Base-by-base conservation (phyloP, 2,888 invertebrate species). In the Agrochola macilenta region DNA sequence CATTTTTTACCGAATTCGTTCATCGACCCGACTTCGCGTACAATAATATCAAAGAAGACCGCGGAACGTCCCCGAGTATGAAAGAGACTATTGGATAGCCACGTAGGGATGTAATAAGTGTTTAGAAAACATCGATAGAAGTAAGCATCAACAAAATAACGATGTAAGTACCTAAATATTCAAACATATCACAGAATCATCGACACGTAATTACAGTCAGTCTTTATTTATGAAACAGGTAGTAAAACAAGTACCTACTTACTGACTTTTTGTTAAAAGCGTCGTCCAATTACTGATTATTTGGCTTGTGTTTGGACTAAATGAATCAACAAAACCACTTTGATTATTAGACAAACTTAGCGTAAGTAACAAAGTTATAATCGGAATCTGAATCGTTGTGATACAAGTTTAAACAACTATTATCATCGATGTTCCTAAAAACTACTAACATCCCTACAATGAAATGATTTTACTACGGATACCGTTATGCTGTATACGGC, bases 391-490 rank as follows among this genome's bases (percentile, higher is more conserved):
- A 52, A 0, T 26, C 23, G 26, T 52, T 46, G 11, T 35, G 7
- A 35, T 17, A 49, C 12, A 46, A n/a, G 23, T 26, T 14, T 17
- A 35, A 52, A 81, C 9, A 20, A 74, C 26, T 35, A n/a, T 30
- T 20, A n/a, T 23, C 8, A 79, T 87, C 86, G 85, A 84, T 63
- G 20, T 72, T 76, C 74, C 49, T 57, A 49, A 52, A 75, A 63
- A 43, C 39, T 23, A 35, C 43, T 69, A 8, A 20, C 88, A 83
- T 87, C 89, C 52, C 89, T 88, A 87, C 80, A 86, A 88, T 91
- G 90, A 93, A 92, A 92, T 91, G 92, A 93, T 94, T 93, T 93
- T 96, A 96, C 96, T 95, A 96, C 96, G 93, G 94, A 94, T 95
- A 95, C 95, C 95, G 96, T 95, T 95, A 94, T 89, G 90, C 92